Percentiles rank a stretch among this genome's conserved stretches.
Conservation (phyloP, 2,888 invertebrate genomes). For the Notodonta ziczac region DNA sequence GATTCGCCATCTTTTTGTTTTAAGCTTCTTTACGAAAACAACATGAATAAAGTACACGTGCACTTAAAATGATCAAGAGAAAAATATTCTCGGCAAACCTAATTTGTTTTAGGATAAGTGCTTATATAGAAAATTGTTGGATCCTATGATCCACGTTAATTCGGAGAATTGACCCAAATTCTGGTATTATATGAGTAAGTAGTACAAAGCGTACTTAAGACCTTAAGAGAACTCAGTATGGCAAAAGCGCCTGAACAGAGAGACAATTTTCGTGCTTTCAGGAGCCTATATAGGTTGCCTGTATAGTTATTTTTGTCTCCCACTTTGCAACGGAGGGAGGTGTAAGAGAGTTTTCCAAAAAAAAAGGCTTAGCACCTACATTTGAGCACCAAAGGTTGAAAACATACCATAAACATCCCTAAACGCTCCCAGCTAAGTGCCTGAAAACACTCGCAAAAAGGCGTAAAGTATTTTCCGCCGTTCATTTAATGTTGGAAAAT, state of each 20-base stretch:
- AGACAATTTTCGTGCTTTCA: too few species aligned
- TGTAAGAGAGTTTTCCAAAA: too few species aligned
- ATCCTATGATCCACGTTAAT: too few species aligned
- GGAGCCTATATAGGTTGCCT: too few species aligned
- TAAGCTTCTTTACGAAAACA: slow-evolving; percentile 66
- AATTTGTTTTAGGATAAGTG: slow-evolving; percentile 18
- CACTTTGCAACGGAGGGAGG: too few species aligned
- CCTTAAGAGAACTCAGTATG: not conserved
- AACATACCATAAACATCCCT: slow-evolving; percentile 3
- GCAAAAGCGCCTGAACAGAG: too few species aligned
- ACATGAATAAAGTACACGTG: slow-evolving; percentile 41
- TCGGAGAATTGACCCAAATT: too few species aligned
- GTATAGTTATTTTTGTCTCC: too few species aligned
- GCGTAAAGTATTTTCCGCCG: slow-evolving; percentile 40
- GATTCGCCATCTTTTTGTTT: slow-evolving; percentile 78
- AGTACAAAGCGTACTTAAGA: not conserved
- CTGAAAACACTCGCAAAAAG: slow-evolving; percentile 38
- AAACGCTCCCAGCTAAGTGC: slow-evolving; percentile 41
- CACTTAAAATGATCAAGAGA: slow-evolving; percentile 32
- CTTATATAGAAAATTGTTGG: not conserved
- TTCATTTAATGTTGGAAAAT: slow-evolving; percentile 49
- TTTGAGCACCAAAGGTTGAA: not conserved
- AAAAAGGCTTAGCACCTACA: too few species aligned
- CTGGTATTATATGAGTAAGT: too few species aligned
- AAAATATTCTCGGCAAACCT: slow-evolving; percentile 27